Evolutionary conservation across 1,140 invertebrate genomes (phyloP), one percentile per base, ranked within the genome.

Genomic region (Drosophila novamexicana): DNA sequence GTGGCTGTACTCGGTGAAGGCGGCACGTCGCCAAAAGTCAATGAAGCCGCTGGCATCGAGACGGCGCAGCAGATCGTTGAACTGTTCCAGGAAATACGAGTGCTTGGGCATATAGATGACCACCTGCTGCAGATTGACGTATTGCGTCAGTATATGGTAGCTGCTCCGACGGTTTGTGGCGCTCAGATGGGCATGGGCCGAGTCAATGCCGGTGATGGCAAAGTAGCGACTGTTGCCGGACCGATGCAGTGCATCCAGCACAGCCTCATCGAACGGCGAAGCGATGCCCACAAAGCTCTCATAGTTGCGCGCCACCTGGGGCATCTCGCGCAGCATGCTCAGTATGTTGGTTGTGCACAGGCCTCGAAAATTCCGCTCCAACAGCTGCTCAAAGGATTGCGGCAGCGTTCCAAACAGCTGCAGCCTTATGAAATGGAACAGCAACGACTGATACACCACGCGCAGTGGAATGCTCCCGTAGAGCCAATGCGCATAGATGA

Each of bases 21-120:
- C 45, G 14, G 53, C 47, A 0, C 77, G 69, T 0, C 73, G 84
- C 84, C 80, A 80, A n/a, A 71, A 63, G 14, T 47, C 53, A 2
- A 75, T 75, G 5, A 89, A 80, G 1, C 84, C 84, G 7, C 56
- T 37, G 8, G 69, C 67, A 36, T 89, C 79, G 2, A 88, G 64
- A 0, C 50, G 57, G 4, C 74, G 52, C 8, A 88, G 9, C 0
- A 50, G 37, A 7, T 69, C 49, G 10, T 70, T 64, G 44, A 89
- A 54, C 16, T 77, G 66, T 7, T 58, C 32, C 18, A 59, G 71
- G 12, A 88, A 74, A 37, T 75, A 89, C 8, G 84, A 80, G 14
- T 88, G 84, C 45, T 89, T 88, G 7, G 84, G 84, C 84, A 88
- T 80, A 45, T 89, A 88, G 32, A 88, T 69, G n/a, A 68, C 80